Evolutionary conservation across 1,140 invertebrate genomes (phyloP).

Genomic region (Euwallacea fornicatus): DNA sequence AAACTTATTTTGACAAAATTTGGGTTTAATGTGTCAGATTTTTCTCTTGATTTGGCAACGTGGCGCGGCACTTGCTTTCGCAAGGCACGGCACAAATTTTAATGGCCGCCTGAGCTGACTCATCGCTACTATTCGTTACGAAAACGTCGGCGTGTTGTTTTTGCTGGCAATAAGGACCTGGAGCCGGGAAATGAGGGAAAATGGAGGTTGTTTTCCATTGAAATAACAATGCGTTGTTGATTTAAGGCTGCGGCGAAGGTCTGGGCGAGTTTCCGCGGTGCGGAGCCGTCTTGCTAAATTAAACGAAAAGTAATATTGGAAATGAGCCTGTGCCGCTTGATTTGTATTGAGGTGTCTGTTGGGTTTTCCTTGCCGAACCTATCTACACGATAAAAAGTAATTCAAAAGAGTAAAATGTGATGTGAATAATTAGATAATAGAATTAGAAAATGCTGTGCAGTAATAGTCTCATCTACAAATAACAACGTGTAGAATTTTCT

Average conservation of each 20-base stretch:
- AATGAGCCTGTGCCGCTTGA: neutral
- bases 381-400: no score
- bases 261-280: neutral
- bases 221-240: conserved; percentile 27
- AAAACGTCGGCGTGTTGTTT: conserved; percentile 37
- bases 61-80: conserved; percentile 35
- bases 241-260: conserved; percentile 11
- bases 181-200: conserved; percentile 18
- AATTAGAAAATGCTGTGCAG: no score
- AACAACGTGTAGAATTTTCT: no score
- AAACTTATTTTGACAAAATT: no score
- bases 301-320: conserved; percentile 6
- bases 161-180: conserved; percentile 14
- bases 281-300: neutral
- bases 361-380: no score
- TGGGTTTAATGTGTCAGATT: no score
- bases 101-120: conserved; percentile 37
- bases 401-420: no score
- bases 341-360: no score
- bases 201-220: conserved; percentile 12
- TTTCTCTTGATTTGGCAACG: conserved; percentile 16
- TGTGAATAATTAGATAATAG: no score
- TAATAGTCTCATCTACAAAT: no score
- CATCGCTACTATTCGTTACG: conserved; percentile 29
- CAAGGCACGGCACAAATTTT: conserved; percentile 35